Evolutionary conservation across 2,113 vertebrate genomes (phyloP), one percentile per base, ranked within the genome.

Genomic region (Lepisosteus oculatus): DNA sequence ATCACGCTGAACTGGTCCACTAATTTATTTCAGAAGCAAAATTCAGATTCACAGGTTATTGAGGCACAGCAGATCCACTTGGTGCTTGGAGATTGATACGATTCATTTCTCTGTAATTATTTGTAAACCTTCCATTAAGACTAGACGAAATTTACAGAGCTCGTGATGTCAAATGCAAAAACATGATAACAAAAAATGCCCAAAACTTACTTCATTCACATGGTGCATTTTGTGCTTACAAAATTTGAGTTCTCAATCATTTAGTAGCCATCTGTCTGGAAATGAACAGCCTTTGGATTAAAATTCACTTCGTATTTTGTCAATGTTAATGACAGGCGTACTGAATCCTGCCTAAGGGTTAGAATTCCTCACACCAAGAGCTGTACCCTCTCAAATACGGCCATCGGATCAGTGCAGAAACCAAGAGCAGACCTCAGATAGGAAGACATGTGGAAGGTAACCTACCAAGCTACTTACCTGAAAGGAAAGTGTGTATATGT

Each of bases 281-380:
- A 59, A 59, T 59, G n/a, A 59, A n/a, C 57, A 59, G 57, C 14
- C 57, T 59, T 15, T n/a, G 57, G 11, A 13, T 59, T 2, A 15
- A 3, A 14, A 13, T 59, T 2, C 11, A 59, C 13, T 59, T 13
- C 14, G 57, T 59, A 8, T 13, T 3, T 13, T 59, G 57, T 11
- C 14, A 59, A 29, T 29, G 29, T 29, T 29, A 29, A 29, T 29
- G 29, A 29, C 29, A 59, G 12, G 11, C 57, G 14, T 43, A 14
- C 12, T 65, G 12, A 12, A 44, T 5, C 14, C 6, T 14, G 43
- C 13, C 41, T 4, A 65, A 43, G 43, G 64, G 41, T 65, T 44
- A 65, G 9, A 51, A 44, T 65, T 65, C 64, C 64, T 45, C 64
- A 65, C 64, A 42, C 63, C 63, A 65, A 41, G 15, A 65, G 64